phyloP scores from a whole-genome alignment of 2,888 invertebrate species.

The Rapana venosa region DNA sequence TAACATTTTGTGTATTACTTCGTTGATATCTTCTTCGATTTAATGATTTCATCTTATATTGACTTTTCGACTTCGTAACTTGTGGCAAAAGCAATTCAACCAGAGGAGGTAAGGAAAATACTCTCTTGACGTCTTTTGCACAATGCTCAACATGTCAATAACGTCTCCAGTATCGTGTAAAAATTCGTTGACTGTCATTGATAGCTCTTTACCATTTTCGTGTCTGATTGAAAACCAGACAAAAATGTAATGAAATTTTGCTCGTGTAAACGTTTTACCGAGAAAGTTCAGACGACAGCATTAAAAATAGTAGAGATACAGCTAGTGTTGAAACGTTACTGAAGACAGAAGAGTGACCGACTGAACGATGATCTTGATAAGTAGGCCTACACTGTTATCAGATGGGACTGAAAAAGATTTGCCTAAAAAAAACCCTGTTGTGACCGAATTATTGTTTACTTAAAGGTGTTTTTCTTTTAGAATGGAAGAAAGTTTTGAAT shows the following conservation, averaged over 20 bases:
- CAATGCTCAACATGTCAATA: conserved; percentile 33
- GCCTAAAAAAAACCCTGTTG: no score
- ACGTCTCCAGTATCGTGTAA: not conserved
- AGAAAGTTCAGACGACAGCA: no score
- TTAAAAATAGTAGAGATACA: no score
- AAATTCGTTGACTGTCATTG: not conserved
- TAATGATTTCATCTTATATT: conserved; percentile 44
- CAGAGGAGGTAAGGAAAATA: conserved; percentile 45
- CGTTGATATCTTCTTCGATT: conserved; percentile 40
- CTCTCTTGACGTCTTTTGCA: conserved; percentile 11
- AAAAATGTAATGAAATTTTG: not conserved
- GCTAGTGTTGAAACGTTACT: no score
- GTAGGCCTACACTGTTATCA: no score
- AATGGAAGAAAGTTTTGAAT: no score
- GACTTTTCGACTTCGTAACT: conserved; percentile 47
- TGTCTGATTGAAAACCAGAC: not conserved
- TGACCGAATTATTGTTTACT: no score
- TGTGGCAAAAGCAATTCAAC: conserved; percentile 46
- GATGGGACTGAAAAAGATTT: no score
- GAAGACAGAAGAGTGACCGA: no score
- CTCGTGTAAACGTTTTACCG: no score
- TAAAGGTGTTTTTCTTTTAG: no score
- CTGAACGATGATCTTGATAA: no score
- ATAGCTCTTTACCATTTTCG: not conserved
- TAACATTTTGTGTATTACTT: conserved; percentile 50